Evolutionary conservation across 2,113 vertebrate species (phyloP).

Genomic region (Todiramphus chloris): DNA sequence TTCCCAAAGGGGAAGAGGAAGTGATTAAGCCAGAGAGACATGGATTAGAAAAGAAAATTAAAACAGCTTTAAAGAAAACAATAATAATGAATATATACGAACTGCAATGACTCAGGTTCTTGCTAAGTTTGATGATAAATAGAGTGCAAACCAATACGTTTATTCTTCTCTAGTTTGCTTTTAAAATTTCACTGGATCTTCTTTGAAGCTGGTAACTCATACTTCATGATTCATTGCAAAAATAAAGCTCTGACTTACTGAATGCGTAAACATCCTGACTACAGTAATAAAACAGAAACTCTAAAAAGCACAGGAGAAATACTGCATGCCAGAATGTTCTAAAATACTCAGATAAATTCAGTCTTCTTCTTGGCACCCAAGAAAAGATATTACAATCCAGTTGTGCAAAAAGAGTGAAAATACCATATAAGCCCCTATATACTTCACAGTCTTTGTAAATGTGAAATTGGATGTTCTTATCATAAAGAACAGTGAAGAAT

Average conservation of each 20-base stretch:
- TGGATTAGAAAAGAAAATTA: too few relatives aligned
- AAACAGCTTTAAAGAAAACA: too few relatives aligned
- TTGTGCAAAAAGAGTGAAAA: neutral
- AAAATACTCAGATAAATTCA: neutral
- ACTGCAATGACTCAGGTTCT: neutral
- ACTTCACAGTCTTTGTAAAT: neutral
- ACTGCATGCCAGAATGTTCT: neutral
- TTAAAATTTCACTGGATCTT: neutral
- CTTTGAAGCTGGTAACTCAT: neutral
- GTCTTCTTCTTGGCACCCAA: neutral
- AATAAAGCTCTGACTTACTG: slow-evolving; percentile 21
- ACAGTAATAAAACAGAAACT: neutral
- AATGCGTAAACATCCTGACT: neutral
- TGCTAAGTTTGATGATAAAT: neutral
- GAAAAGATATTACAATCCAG: neutral
- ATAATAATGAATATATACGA: too few relatives aligned
- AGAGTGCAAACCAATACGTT: neutral
- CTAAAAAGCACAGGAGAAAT: neutral
- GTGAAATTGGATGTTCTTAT: neutral
- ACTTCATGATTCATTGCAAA: slow-evolving; percentile 10
- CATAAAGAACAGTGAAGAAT: neutral
- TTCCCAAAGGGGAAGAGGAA: too few relatives aligned
- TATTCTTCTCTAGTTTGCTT: neutral
- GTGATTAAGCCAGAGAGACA: too few relatives aligned
- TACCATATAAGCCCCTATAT: neutral